Evolutionary conservation across 53 echinoderm and acorn worm species (phyloP), one percentile per base, ranked within the genome.

Genomic region (Echinometra lucunter): DNA sequence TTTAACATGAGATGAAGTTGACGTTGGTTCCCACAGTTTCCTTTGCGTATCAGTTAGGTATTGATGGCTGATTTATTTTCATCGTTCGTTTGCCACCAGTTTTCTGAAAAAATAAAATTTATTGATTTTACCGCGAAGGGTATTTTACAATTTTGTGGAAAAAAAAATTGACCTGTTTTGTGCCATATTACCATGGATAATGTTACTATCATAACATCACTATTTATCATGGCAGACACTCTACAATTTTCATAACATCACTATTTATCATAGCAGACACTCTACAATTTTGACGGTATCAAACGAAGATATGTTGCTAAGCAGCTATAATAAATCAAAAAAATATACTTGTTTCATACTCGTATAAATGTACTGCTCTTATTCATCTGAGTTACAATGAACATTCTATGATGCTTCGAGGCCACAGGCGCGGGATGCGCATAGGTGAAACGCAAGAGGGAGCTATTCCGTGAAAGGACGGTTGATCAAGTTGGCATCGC

Each of bases 1-100:
- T 81, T 80, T 25, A 27, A 72, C 72, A 72, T 35, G 81, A 69
- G 38, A 80, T 83, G 30, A 21, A 85, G 49, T 49, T 53, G 85
- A 53, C 85, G 21, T 78, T 40, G 42, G 40, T 42, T 30, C 78
- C 1, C 19, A 42, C 40, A 38, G 17, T 23, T 40, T 78, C 5
- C 78, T 78, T 19, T 78, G 42, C 11, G 30, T 85, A 85, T 85
- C 28, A 49, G 85, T 47, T n/a, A n/a, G n/a, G 78, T 78, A 78
- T 78, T 78, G 78, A 78, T 42, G 78, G 78, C 19, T 40, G 78
- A n/a, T n/a, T n/a, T 30, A 37, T 74, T 74, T 21, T 37, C 56
- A 66, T 7, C 21, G 66, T 17, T 66, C 21, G 12, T 72, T 12
- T 72, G 13, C 10, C 74, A n/a, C n/a, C n/a, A n/a, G n/a, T n/a